Evolutionary conservation across 2,797 vertebrate genomes (phyloP), one percentile per base, ranked within the genome.

Genomic region (Sardinella longiceps): DNA sequence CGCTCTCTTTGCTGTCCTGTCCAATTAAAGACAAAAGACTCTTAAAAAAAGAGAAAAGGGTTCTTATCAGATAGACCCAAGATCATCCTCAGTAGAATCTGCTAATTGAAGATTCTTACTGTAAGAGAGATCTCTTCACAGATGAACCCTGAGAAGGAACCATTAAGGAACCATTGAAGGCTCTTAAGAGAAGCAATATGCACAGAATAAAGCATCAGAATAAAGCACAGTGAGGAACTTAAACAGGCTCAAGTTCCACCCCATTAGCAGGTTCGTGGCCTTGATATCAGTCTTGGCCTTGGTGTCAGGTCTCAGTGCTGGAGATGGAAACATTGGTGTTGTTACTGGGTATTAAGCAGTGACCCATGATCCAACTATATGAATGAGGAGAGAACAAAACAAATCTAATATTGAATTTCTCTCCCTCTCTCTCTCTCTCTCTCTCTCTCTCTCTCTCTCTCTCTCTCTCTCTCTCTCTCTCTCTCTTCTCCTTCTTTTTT

Each of bases 371-470:
- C 7, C 46, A 53, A 23, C 20, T 53, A 20, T 20, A 53, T 53
- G 15, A 5, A 23, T 53, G 51, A 53, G 23, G 20, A 53, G 51
- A 48, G 11, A 23, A 51, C 14, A 18, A 45, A 3, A 0, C 10
- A 48, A 48, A 10, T 48, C 46, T 48, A 48, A 48, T 48, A 48
- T 48, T 48, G 7, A 10, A 10, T 10, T 11, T 46, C 10, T 70
- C 30, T 15, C 63, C 37, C 63, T 1, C 63, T 18, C 63, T 11
- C 58, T 33, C 80, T 23, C 25, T 20, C 25, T 50, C 25, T 23
- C 15, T 2, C 0, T 28, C 45, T 51, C 30, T 56, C 46, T 12
- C 48, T 12, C 43, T 84, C 33, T 87, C n/a, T 89, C 18, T 89
- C 88, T 88, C 39, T 30, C 28, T 30, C 9, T 28, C 58, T 74